Conservation (phyloP, 2,888 invertebrate genomes). For the Stenodema calcarata region DNA sequence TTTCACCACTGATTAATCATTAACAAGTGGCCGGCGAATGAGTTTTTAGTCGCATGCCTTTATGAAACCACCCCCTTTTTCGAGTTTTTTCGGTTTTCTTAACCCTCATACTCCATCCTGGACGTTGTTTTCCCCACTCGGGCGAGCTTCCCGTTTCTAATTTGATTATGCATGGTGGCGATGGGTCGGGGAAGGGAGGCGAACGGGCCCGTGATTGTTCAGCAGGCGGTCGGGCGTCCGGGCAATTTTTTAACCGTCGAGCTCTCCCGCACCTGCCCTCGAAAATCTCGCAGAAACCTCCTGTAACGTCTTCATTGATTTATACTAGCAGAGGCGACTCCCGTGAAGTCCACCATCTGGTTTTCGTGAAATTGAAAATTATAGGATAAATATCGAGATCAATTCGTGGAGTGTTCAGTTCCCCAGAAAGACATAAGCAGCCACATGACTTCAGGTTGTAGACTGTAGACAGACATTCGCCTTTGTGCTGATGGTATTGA, state of each 20-base stretch:
- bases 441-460: too few relatives aligned
- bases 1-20: constrained; percentile 35
- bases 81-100: background rate
- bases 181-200: background rate
- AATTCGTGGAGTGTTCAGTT: too few relatives aligned
- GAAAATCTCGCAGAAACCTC: too few relatives aligned
- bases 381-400: too few relatives aligned
- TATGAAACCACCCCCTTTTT: background rate
- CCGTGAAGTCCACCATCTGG: too few relatives aligned
- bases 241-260: background rate
- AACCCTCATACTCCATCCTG: background rate
- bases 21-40: constrained; percentile 36
- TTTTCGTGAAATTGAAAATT: too few relatives aligned
- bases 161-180: constrained; percentile 10
- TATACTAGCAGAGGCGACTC: too few relatives aligned
- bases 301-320: too few relatives aligned
- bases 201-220: background rate
- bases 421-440: too few relatives aligned
- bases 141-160: background rate
- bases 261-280: background rate
- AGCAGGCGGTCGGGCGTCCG: background rate
- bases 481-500: too few relatives aligned
- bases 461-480: too few relatives aligned
- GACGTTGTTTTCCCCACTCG: background rate
- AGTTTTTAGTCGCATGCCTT: constrained; percentile 25